Evolutionary conservation across 2,797 vertebrate species (phyloP).

Genomic region (Dendrocincla fuliginosa): DNA sequence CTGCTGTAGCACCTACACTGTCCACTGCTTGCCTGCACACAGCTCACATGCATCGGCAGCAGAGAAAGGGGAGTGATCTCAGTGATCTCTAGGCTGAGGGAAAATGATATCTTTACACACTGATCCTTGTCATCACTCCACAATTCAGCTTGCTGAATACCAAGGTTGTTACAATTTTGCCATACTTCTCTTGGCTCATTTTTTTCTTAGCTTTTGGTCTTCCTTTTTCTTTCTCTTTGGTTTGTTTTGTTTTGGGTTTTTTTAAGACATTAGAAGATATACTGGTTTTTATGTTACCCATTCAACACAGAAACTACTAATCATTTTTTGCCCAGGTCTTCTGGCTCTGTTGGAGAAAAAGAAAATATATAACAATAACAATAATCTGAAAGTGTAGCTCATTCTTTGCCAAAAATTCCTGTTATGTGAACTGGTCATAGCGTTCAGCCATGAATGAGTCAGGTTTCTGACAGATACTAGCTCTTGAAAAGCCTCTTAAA

Average conservation of each 20-base stretch:
- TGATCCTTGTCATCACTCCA: background rate
- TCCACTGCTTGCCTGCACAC: background rate
- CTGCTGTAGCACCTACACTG: fast-evolving
- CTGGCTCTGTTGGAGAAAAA: background rate
- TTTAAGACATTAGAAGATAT: background rate
- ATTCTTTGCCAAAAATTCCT: background rate
- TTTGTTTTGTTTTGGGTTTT: background rate
- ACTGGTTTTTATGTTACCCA: background rate
- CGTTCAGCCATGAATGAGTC: background rate
- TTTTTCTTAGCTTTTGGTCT: background rate
- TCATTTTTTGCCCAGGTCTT: background rate
- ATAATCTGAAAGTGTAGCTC: background rate
- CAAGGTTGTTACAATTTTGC: background rate
- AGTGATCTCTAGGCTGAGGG: background rate
- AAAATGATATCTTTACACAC: background rate
- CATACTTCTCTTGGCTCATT: background rate
- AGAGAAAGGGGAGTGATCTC: background rate
- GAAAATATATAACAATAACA: no score
- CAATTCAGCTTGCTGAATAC: background rate
- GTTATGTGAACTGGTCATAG: background rate
- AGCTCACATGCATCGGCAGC: fast-evolving
- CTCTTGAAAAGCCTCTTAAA: background rate
- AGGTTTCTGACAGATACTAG: background rate
- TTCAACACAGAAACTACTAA: background rate
- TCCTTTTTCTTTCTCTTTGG: background rate